These are phyloP conservation scores for Centropus unirufus DNA, from an alignment of 2,113 vertebrate genomes.

Conservation along the genomic window DNA sequence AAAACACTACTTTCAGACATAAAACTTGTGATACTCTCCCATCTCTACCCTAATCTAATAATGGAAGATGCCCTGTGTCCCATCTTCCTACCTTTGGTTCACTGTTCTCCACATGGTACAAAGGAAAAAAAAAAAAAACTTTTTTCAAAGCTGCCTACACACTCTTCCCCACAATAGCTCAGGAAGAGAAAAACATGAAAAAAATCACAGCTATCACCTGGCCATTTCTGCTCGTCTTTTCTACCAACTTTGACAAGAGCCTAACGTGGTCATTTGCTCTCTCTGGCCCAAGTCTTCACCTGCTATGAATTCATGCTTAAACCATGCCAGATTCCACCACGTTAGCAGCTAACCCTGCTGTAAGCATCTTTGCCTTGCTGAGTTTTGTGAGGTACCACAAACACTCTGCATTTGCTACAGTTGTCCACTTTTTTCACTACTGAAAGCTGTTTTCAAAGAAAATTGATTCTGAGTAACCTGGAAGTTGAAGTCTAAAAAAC, in stretches of 20 bases:
- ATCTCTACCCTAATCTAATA: not conserved
- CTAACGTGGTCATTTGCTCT: not conserved
- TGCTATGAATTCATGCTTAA: not conserved
- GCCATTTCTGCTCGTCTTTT: not conserved
- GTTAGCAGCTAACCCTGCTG: not conserved
- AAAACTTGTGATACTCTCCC: not conserved
- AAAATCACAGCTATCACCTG: not conserved
- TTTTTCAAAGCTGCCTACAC: not conserved
- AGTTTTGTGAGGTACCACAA: not conserved
- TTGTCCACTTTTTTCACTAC: not conserved
- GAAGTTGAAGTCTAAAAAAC: not conserved
- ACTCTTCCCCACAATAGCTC: not conserved
- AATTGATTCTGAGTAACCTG: not conserved
- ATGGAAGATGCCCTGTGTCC: not conserved
- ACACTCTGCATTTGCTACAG: not conserved
- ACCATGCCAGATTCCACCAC: not conserved
- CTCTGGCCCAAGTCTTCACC: not conserved
- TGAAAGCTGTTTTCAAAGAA: not conserved
- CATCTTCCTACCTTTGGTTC: not conserved
- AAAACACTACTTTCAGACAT: not conserved
- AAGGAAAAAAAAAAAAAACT: not conserved
- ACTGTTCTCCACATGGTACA: not conserved
- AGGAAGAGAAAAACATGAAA: not conserved
- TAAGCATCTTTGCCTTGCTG: not conserved
- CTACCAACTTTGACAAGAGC: not conserved